These are phyloP conservation scores for Cottus gobio DNA, from an alignment of 2,113 vertebrate species.

Conservation along the genomic window DNA sequence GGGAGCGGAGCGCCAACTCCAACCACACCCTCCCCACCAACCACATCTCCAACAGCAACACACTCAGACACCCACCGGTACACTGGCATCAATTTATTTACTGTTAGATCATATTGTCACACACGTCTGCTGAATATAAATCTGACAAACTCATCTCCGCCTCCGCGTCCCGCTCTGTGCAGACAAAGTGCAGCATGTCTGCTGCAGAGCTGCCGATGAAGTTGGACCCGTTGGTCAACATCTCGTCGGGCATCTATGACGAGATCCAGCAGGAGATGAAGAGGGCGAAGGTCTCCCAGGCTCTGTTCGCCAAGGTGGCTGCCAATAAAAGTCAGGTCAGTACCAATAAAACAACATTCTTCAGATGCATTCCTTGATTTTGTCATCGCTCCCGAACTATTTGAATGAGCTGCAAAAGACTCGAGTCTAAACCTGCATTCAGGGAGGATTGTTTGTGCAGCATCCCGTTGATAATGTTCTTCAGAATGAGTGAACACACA, in stretches of 20 bases:
- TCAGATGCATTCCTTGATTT: neutral
- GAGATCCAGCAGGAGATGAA: slow-evolving; percentile 99
- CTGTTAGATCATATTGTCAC: too few species aligned
- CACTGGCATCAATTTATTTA: too few species aligned
- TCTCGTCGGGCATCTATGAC: slow-evolving; percentile 97
- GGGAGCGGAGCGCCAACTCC: slow-evolving; percentile 90
- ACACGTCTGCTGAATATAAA: too few species aligned
- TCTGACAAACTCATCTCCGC: neutral
- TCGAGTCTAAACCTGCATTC: neutral
- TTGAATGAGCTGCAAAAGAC: neutral
- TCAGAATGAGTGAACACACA: neutral
- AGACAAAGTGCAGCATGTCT: slow-evolving; percentile 82
- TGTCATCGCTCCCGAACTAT: too few species aligned
- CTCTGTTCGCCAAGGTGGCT: slow-evolving; percentile 98
- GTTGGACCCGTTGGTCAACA: slow-evolving; percentile 94
- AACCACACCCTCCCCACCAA: slow-evolving; percentile 87
- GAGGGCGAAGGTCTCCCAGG: slow-evolving; percentile 99
- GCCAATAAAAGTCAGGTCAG: slow-evolving; percentile 99
- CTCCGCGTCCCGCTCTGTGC: neutral
- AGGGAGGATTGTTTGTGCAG: neutral
- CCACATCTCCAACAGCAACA: slow-evolving; percentile 84
- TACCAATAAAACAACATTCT: neutral
- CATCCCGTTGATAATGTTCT: neutral
- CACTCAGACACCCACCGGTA: slow-evolving; percentile 89
- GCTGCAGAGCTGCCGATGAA: slow-evolving; percentile 92